Evolutionary conservation across 2,888 invertebrate genomes (phyloP).

Genomic region (Podotricha telesiphe): DNA sequence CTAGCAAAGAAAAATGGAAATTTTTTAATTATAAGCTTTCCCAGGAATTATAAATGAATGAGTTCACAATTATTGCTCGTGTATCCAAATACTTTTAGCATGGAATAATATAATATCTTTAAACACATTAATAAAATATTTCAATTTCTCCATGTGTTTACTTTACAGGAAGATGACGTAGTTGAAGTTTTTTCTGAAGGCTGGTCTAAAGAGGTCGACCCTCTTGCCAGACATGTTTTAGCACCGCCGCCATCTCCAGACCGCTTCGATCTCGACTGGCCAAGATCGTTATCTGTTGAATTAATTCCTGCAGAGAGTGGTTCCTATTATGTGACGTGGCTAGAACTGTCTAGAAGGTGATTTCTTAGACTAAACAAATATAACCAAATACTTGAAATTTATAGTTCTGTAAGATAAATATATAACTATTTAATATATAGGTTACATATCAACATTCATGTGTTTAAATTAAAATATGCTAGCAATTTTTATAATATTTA

Average conservation of each 20-base stretch:
- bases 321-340: conserved; percentile 90
- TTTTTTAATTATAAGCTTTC: too few relatives aligned
- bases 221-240: conserved; percentile 82
- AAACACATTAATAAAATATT: too few relatives aligned
- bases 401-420: too few relatives aligned
- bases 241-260: conserved; percentile 83
- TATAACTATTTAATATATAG: too few relatives aligned
- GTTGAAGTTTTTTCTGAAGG: conserved; percentile 94
- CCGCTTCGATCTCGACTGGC: conserved; percentile 85
- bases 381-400: background rate
- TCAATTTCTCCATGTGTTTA: background rate
- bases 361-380: background rate
- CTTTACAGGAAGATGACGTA: conserved; percentile 82
- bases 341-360: conserved; percentile 88
- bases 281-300: conserved; percentile 89
- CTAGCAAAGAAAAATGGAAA: too few relatives aligned
- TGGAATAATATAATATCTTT: too few relatives aligned
- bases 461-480: too few relatives aligned
- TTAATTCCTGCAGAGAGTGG: conserved; percentile 90
- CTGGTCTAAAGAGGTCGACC: conserved; percentile 85
- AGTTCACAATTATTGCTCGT: too few relatives aligned
- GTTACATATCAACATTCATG: too few relatives aligned
- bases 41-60: too few relatives aligned
- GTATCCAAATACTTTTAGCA: too few relatives aligned
- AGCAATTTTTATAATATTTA: too few relatives aligned